A percentile compares a stretch with the other conserved stretches of the same genome.
Evolutionary conservation across 2,113 vertebrate species (phyloP).

Genomic region (Pterocles burchelli): DNA sequence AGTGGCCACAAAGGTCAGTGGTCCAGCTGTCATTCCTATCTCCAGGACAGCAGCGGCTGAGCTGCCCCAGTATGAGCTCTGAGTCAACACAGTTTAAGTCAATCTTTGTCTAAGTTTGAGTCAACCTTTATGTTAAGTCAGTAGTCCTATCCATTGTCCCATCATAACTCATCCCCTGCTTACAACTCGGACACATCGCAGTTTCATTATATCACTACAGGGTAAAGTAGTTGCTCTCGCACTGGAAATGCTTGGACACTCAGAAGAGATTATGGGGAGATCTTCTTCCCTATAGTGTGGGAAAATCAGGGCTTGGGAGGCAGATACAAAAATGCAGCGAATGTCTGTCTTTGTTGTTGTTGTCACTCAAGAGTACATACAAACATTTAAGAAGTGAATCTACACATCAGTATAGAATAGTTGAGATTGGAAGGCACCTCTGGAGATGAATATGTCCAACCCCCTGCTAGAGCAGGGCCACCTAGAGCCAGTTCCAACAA

Average conservation of each 20-base stretch:
- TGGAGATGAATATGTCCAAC: not conserved
- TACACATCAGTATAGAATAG: not conserved
- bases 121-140: not conserved
- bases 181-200: not conserved
- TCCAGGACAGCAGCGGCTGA: not conserved
- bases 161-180: not conserved
- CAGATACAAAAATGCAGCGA: not conserved
- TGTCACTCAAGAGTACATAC: not conserved
- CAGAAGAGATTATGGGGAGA: not conserved
- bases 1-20: not conserved
- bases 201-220: not conserved
- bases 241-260: not conserved
- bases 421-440: not conserved
- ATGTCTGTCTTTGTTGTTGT: not conserved
- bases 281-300: not conserved
- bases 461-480: not conserved
- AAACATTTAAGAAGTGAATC: not conserved
- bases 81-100: not conserved
- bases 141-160: not conserved
- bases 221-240: not conserved
- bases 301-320: not conserved
- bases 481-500: not conserved
- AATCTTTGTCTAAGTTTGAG: too few species aligned
- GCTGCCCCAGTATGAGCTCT: not conserved
- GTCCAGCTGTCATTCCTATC: not conserved